Evolutionary conservation across 2,797 vertebrate species (phyloP).

Genomic region (Acridotheres tristis): DNA sequence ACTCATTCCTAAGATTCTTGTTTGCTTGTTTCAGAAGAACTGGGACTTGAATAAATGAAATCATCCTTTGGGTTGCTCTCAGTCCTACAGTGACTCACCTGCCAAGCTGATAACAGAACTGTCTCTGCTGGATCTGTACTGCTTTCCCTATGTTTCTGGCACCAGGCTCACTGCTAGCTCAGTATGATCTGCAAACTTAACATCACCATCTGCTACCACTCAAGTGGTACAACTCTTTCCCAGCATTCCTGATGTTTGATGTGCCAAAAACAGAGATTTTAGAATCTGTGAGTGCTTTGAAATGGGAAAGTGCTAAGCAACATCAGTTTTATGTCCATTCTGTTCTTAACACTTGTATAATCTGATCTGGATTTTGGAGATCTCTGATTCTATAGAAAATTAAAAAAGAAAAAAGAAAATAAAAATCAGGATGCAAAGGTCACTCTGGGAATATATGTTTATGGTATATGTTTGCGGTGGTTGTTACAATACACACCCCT

Average conservation of each 20-base stretch:
- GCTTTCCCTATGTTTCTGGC: constrained; percentile 34
- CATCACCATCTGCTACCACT: constrained; percentile 58
- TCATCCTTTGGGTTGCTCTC: neutral
- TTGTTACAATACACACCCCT: neutral
- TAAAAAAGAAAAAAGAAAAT: neutral
- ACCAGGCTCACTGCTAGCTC: constrained; percentile 10
- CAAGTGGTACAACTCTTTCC: constrained; percentile 53
- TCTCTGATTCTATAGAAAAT: neutral
- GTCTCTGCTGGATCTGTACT: constrained; percentile 43
- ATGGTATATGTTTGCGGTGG: neutral
- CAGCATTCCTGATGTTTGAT: constrained; percentile 44
- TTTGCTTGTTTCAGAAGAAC: constrained; percentile 13
- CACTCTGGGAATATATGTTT: neutral
- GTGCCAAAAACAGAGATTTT: constrained; percentile 26
- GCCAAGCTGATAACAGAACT: constrained; percentile 38
- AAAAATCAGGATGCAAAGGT: neutral
- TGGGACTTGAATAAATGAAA: neutral
- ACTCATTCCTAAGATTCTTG: neutral
- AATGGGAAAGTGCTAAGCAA: neutral
- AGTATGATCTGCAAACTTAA: constrained; percentile 45
- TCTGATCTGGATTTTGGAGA: neutral
- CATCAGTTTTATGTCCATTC: neutral
- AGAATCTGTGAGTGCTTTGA: constrained; percentile 15
- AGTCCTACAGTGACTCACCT: constrained; percentile 48
- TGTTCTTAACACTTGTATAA: neutral